Base-by-base conservation (phyloP, 2,113 vertebrate species). In the Paraplagusia blochii region DNA sequence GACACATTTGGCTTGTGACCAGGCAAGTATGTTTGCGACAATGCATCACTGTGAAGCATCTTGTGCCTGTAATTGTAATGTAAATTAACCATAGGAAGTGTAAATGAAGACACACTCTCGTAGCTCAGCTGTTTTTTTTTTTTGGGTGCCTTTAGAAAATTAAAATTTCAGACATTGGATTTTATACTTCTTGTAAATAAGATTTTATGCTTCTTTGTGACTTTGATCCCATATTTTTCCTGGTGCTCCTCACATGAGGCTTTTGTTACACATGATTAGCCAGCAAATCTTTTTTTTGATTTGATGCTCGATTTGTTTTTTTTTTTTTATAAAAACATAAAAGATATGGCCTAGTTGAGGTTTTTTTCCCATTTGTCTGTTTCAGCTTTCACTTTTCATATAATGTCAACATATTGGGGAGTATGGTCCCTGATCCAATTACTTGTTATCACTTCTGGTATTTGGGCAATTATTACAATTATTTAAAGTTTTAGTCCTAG, bases 1-100 rank as follows among this genome's bases (percentile, higher is more conserved):
- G 4, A 63, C 48, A 53, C 43, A 34, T 59, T 10, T 48, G 9
- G 35, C 50, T 51, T 47, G 9, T 52, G 60, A 66, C 58, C 36
- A 13, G 43, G 72, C 14, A 50, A 65, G 61, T 43, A 34, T 48
- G n/a, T 48, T 22, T 50, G 45, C 42, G 39, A 56, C 22, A 53
- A 2, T 0, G 15, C 56, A 66, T 71, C 81, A 86, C 86, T 85
- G 86, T 86, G 86, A 84, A 71, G 62, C 60, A 57, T 70, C 36
- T 52, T 46, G 67, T 84, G 77, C 77, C 68, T 82, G 60, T 36
- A 29, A 29, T 29, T 29, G 22, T 29, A 29, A 29, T 29, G 22
- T 6, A 39, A 12, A 34, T 14, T 10, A 50, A 19, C 16, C 29
- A 54, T 7, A 59, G 4, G 9, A 52, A 17, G 8, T 42, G 35